Base-by-base conservation (phyloP, 2,113 vertebrate species). In the Neofelis nebulosa region DNA sequence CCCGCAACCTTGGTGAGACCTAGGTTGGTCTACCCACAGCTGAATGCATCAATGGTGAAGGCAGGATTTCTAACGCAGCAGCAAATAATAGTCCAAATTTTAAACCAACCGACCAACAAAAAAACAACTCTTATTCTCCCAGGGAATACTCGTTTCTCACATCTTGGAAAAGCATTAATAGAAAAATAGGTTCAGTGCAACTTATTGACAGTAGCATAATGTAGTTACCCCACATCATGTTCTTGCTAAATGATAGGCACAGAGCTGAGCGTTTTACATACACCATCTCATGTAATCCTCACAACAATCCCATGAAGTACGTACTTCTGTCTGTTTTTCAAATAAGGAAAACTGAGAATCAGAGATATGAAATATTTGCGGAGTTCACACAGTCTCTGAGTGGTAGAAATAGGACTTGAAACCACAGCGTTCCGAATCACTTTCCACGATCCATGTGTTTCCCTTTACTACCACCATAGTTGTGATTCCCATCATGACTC, bases 401-500 rank as follows among this genome's bases (percentile, higher is more conserved):
- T 1, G 25, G 38, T 2, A 68, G 65, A 55, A 4, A 3, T 79
- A 61, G 57, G 38, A 73, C 52, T 38, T 27, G 74, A 83, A 83
- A 15, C 31, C 23, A 19, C 3, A 0, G 38, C 1, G 0, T 95
- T 81, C 45, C 50, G 18, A 68, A 55, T 16, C 27, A 2, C 66
- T 5, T 52, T 18, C 90, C 50, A 57, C 3, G 14, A 45, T 5
- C 21, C 4, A 4, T 2, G 25, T 12, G 10, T 50, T 55, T 65
- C 52, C 38, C 55, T 73, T 31, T 41, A 18, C 65, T n/a, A 10
- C 0, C 4, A 52, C 61, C 25, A 9, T 11, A 65, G 68, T 38
- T 36, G 5, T 19, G 8, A 14, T 16, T 57, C n/a, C 31, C 41
- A 3, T 7, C 2, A 12, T 0, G 10, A n/a, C 27, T 36, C 6